Conservation (phyloP, 1,140 invertebrate species). For the Hycleus phaleratus region DNA sequence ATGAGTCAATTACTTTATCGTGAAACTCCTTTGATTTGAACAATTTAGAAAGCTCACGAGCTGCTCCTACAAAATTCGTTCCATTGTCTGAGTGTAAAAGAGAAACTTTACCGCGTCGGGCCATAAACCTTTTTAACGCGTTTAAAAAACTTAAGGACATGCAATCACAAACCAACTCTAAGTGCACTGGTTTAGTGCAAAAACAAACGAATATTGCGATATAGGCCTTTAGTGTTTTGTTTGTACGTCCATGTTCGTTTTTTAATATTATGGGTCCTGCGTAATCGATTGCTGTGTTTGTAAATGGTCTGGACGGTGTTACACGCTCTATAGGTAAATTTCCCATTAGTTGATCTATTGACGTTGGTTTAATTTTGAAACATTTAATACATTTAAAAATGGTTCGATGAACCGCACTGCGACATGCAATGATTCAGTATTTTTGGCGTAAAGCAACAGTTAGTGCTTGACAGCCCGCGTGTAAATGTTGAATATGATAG, state of each 20-base stretch:
- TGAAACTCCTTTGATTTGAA: neutral
- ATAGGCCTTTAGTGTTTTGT: constrained; percentile 15
- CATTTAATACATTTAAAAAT: constrained; percentile 12
- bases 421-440: constrained; percentile 20
- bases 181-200: constrained; percentile 38
- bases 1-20: neutral
- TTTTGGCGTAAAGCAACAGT: constrained; percentile 11
- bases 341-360: constrained; percentile 14
- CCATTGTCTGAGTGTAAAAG: constrained; percentile 33
- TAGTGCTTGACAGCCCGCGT: constrained; percentile 1
- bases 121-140: constrained; percentile 38
- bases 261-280: constrained; percentile 30
- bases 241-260: neutral
- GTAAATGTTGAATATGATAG: constrained; percentile 16
- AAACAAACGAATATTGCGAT: constrained; percentile 28
- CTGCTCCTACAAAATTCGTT: constrained; percentile 35
- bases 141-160: constrained; percentile 36
- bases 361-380: constrained; percentile 3
- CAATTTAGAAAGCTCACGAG: constrained; percentile 19
- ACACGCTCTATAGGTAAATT: constrained; percentile 19
- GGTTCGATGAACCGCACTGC: constrained; percentile 9
- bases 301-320: constrained; percentile 23
- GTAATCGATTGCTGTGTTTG: constrained; percentile 30
- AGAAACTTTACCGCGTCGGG: constrained; percentile 29
- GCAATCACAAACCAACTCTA: constrained; percentile 37